These are phyloP conservation scores for Eueremaeus valkanovi DNA, from an alignment of 2,888 invertebrate genomes.

Conservation along the genomic window DNA sequence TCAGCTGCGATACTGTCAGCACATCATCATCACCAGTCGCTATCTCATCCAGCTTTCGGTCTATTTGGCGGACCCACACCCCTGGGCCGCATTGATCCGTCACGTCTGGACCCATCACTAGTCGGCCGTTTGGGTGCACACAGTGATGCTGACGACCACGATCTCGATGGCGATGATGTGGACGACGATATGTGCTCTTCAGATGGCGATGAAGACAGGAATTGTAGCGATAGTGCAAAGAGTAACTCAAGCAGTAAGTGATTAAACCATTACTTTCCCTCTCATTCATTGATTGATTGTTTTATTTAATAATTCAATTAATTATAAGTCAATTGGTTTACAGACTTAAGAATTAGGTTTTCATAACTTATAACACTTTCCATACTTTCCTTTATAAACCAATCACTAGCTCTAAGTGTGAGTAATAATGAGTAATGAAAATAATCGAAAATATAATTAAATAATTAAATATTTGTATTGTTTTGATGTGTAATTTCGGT, in stretches of 20 bases:
- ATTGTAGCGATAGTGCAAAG: conserved; percentile 30
- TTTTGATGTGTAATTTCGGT: background rate
- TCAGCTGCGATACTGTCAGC: conserved; percentile 5
- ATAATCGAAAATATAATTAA: background rate
- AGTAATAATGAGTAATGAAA: background rate
- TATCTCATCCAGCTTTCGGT: background rate
- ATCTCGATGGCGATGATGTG: conserved; percentile 22
- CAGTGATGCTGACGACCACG: conserved; percentile 19
- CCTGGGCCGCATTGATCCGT: background rate
- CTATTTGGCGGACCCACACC: conserved; percentile 3
- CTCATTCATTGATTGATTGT: background rate
- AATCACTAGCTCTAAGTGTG: background rate
- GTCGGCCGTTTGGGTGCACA: background rate
- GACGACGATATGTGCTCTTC: conserved; percentile 26
- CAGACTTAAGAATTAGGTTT: background rate
- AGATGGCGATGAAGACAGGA: conserved; percentile 28
- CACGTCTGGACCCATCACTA: background rate
- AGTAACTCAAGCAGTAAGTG: conserved; percentile 29
- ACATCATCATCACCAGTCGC: conserved; percentile 7
- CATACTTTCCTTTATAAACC: background rate
- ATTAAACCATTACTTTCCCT: conserved; percentile 6
- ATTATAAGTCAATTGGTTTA: background rate
- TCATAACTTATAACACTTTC: background rate
- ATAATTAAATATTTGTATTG: background rate
- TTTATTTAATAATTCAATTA: background rate